Conservation (phyloP, 2,797 vertebrate genomes). For the Paramormyrops hopkinsi region DNA sequence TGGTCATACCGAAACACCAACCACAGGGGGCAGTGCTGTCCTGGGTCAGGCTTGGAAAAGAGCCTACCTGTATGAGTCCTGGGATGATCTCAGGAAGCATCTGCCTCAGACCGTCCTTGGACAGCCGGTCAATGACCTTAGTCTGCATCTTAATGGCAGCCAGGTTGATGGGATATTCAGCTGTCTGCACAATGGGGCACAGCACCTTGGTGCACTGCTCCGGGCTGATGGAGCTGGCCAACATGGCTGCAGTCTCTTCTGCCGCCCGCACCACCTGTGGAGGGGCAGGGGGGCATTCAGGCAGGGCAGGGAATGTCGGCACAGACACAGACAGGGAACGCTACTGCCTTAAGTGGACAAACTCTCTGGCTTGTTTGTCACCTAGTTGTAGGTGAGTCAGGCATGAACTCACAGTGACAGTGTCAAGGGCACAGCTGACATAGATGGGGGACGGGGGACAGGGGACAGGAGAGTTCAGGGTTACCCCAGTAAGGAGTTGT, state of each 20-base stretch:
- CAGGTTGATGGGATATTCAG: conserved; percentile 92
- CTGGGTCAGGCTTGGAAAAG: neutral
- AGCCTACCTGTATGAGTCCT: conserved; percentile 84
- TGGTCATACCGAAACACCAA: neutral
- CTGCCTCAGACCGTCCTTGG: conserved; percentile 75
- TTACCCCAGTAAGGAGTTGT: neutral
- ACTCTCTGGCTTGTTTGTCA: neutral
- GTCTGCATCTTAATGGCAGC: conserved; percentile 98
- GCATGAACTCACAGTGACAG: neutral
- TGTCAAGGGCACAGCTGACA: neutral
- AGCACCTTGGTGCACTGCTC: conserved; percentile 96
- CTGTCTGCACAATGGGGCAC: conserved; percentile 94
- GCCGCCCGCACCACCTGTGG: conserved; percentile 85
- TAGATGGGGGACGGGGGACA: neutral
- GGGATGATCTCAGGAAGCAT: conserved; percentile 90
- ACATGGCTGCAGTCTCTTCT: conserved; percentile 86
- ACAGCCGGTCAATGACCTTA: conserved; percentile 85
- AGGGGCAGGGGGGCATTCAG: neutral
- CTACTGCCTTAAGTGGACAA: neutral
- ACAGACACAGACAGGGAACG: neutral
- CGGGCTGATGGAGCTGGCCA: conserved; percentile 87
- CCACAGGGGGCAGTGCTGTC: neutral
- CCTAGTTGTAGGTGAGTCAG: neutral
- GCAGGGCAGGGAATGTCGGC: neutral
- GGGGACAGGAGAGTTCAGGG: neutral